Conservation (phyloP, 2,888 invertebrate genomes). For the Aplocera efformata region DNA sequence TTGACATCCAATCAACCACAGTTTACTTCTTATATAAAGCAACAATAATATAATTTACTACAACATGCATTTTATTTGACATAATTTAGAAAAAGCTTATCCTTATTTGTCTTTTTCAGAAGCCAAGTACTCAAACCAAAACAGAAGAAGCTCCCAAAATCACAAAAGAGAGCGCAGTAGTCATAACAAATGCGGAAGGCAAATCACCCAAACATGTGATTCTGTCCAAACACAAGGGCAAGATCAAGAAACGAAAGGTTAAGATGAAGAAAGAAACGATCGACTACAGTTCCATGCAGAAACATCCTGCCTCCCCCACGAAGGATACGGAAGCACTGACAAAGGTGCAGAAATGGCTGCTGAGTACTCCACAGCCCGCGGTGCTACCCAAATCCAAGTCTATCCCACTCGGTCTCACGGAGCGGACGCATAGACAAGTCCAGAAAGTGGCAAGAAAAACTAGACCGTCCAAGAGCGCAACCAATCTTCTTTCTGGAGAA, state of each 20-base stretch:
- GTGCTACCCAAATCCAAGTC: constrained; percentile 90
- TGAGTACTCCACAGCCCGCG: constrained; percentile 84
- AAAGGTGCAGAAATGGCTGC: constrained; percentile 92
- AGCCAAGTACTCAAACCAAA: constrained; percentile 59
- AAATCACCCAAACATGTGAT: constrained; percentile 79
- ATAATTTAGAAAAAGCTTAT: neutral
- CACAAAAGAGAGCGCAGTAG: constrained; percentile 62
- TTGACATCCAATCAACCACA: too few relatives aligned
- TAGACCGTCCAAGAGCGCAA: constrained; percentile 84
- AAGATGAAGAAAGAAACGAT: constrained; percentile 87
- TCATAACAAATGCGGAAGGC: constrained; percentile 74
- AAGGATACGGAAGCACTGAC: constrained; percentile 82
- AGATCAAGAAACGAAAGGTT: constrained; percentile 76
- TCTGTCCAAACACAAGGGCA: constrained; percentile 69
- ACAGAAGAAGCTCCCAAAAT: constrained; percentile 60
- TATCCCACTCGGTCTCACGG: constrained; percentile 87
- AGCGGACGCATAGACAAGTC: constrained; percentile 64
- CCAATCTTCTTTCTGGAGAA: constrained; percentile 83
- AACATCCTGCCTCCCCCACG: constrained; percentile 77
- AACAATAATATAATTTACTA: too few relatives aligned
- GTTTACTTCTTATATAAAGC: too few relatives aligned
- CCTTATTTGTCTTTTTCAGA: constrained; percentile 42
- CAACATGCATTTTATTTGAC: too few relatives aligned
- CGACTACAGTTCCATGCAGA: constrained; percentile 86
- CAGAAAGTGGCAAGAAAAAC: constrained; percentile 78